Conservation (phyloP, 1,140 invertebrate genomes). For the Drosophila yakuba region DNA sequence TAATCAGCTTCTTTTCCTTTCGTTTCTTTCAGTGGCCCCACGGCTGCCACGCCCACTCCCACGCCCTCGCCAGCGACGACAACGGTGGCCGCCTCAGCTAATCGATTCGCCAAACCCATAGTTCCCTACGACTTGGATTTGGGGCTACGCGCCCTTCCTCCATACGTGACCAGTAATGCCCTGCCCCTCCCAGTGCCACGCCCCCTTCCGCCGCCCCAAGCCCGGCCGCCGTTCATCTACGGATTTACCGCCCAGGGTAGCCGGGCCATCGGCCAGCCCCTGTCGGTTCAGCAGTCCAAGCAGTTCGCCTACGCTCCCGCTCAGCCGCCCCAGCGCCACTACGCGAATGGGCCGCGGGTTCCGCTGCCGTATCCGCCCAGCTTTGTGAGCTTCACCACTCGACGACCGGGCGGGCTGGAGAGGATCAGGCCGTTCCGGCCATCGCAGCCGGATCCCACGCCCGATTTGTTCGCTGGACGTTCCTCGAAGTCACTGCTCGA, state of each 20-base stretch:
- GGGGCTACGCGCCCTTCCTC: constrained; percentile 55
- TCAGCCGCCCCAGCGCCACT: constrained; percentile 40
- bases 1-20: constrained; percentile 19
- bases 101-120: constrained; percentile 56
- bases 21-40: constrained; percentile 35
- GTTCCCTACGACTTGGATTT: constrained; percentile 71
- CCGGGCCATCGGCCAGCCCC: background rate
- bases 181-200: constrained; percentile 25
- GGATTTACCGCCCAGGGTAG: constrained; percentile 29
- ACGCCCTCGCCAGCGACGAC: constrained; percentile 24
- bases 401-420: constrained; percentile 26
- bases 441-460: constrained; percentile 59
- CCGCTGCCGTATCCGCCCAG: constrained; percentile 79
- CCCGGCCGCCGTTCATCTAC: constrained; percentile 22
- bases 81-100: constrained; percentile 10
- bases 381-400: constrained; percentile 73
- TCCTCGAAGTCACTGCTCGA: constrained; percentile 72
- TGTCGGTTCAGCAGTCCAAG: constrained; percentile 63
- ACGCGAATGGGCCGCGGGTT: constrained; percentile 48
- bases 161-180: constrained; percentile 50
- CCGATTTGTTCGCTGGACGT: constrained; percentile 70
- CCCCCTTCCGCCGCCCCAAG: constrained; percentile 22
- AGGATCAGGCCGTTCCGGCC: constrained; percentile 51
- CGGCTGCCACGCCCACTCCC: constrained; percentile 41
- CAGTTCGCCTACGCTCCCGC: constrained; percentile 64